Conservation (phyloP, 2,113 vertebrate species). For the Nanorana parkeri region DNA sequence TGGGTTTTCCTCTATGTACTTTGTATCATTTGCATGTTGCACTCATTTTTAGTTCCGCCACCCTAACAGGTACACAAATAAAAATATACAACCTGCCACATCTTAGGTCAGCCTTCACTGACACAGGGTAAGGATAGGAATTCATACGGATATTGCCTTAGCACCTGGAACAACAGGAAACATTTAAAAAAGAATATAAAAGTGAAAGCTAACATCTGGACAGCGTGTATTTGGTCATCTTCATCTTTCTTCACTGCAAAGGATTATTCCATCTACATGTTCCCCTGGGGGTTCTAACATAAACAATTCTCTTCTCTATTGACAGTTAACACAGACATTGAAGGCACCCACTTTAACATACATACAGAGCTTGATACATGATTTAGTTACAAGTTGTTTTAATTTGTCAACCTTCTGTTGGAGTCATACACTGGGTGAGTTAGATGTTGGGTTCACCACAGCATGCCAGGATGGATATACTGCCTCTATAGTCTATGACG, state of each 20-base stretch:
- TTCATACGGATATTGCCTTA: slow-evolving; percentile 58
- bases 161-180: slow-evolving; percentile 56
- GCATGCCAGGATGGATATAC: too few species aligned
- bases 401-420: not conserved
- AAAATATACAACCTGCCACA: slow-evolving; percentile 48
- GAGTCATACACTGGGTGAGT: not conserved
- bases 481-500: too few species aligned
- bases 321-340: not conserved
- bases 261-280: slow-evolving; percentile 13
- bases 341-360: not conserved
- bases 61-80: slow-evolving; percentile 35
- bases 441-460: too few species aligned
- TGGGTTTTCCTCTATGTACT: too few species aligned
- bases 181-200: slow-evolving; percentile 35
- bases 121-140: slow-evolving; percentile 33
- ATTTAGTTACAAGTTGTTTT: not conserved
- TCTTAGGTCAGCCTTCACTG: slow-evolving; percentile 22
- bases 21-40: slow-evolving; percentile 25
- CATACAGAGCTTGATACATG: not conserved
- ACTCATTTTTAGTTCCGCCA: not conserved
- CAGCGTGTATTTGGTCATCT: slow-evolving; percentile 48
- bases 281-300: slow-evolving; percentile 29
- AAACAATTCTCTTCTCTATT: slow-evolving; percentile 27
- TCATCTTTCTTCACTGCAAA: slow-evolving; percentile 44
- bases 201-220: slow-evolving; percentile 44